Conservation (phyloP, 2,113 vertebrate species). For the Megaceryle torquata region DNA sequence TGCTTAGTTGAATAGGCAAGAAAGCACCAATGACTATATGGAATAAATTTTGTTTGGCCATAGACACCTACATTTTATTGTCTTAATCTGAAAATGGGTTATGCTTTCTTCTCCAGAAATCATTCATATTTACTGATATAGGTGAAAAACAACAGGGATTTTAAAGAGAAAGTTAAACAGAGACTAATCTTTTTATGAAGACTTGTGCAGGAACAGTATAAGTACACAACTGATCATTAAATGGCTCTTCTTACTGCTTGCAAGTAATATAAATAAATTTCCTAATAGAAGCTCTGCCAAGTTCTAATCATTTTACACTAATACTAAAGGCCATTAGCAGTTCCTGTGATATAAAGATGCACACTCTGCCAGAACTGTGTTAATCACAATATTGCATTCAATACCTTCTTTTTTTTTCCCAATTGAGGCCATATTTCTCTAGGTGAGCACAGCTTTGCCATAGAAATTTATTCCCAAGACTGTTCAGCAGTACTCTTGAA, state of each 20-base stretch:
- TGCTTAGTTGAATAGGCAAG: neutral
- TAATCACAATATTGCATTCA: neutral
- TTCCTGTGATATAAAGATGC: neutral
- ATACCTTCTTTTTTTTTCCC: neutral
- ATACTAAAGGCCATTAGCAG: neutral
- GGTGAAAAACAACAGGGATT: neutral
- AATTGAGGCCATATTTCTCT: neutral
- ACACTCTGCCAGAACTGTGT: neutral
- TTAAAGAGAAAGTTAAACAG: neutral
- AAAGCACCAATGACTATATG: neutral
- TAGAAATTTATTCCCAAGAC: neutral
- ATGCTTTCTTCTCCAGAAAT: neutral
- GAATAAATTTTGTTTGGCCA: neutral
- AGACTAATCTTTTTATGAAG: neutral
- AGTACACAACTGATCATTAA: neutral
- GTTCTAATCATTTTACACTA: neutral
- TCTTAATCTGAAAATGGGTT: neutral
- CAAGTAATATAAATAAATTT: neutral
- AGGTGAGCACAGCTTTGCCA: neutral
- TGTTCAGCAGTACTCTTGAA: neutral
- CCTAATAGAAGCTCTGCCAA: neutral
- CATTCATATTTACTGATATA: neutral
- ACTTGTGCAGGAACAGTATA: neutral
- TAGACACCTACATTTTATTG: neutral
- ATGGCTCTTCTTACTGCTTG: neutral